These are phyloP conservation scores for Habropoda laboriosa DNA, from an alignment of 1,140 invertebrate species.

Conservation along the genomic window DNA sequence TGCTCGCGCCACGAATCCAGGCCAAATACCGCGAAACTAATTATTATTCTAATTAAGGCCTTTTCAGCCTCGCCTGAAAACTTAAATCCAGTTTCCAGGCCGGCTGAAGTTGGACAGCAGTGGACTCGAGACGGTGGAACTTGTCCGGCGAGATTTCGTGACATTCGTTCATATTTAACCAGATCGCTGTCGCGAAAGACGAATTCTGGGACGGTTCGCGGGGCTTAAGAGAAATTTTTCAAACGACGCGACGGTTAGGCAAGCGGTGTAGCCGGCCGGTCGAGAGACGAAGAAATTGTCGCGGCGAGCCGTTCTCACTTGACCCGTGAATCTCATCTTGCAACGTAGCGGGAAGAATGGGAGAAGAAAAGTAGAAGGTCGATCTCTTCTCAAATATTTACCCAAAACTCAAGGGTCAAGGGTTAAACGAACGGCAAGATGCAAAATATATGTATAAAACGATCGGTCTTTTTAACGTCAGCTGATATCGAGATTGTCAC, in stretches of 20 bases:
- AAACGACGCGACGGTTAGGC: too few species aligned
- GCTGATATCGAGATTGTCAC: not conserved
- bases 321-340: too few species aligned
- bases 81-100: not conserved
- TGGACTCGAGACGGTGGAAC: not conserved
- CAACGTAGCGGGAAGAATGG: too few species aligned
- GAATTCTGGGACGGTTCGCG: not conserved
- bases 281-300: too few species aligned
- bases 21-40: not conserved
- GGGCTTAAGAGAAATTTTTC: too few species aligned
- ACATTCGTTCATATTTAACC: slow-evolving; percentile 9
- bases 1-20: not conserved
- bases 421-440: too few species aligned
- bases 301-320: too few species aligned
- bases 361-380: too few species aligned
- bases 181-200: not conserved
- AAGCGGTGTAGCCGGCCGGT: too few species aligned
- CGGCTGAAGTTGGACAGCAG: not conserved
- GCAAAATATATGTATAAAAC: not conserved
- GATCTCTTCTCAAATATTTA: too few species aligned
- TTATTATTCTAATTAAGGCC: slow-evolving; percentile 30
- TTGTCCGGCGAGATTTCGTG: not conserved
- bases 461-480: not conserved
- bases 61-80: not conserved
- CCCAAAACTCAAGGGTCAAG: too few species aligned